Conservation (phyloP, 2,888 invertebrate genomes). For the Allacma fusca region DNA sequence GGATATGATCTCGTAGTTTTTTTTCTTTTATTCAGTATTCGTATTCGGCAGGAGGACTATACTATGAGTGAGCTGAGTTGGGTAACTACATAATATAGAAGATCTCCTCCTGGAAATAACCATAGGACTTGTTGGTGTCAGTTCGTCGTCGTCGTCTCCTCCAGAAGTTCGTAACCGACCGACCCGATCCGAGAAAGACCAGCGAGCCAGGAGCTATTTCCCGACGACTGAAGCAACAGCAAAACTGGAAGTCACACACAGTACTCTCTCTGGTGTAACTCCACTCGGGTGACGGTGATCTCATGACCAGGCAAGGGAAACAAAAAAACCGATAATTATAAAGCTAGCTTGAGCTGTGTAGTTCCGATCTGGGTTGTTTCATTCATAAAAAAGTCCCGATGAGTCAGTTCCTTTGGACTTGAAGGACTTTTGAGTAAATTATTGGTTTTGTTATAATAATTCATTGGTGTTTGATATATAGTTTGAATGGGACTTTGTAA, state of each 20-base stretch:
- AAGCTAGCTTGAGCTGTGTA: not conserved
- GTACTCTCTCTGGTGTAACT: constrained; percentile 28
- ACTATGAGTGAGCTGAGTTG: too few species aligned
- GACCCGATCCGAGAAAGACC: constrained; percentile 26
- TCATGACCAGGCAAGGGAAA: constrained; percentile 34
- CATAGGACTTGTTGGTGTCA: constrained; percentile 16
- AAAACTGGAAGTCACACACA: not conserved
- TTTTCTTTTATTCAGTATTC: too few species aligned
- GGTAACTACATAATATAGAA: too few species aligned
- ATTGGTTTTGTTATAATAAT: too few species aligned
- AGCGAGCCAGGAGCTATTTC: not conserved
- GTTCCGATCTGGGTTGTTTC: not conserved
- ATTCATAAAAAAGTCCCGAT: constrained; percentile 1
- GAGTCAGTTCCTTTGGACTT: not conserved
- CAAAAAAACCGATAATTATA: constrained; percentile 8
- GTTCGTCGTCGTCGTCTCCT: constrained; percentile 21
- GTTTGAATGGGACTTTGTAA: too few species aligned
- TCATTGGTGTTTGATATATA: too few species aligned
- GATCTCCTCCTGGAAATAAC: constrained; percentile 10
- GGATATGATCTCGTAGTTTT: too few species aligned
- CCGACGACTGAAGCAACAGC: constrained; percentile 40
- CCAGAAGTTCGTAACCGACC: constrained; percentile 16
- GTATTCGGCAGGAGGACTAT: too few species aligned
- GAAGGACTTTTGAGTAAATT: too few species aligned
- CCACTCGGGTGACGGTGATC: constrained; percentile 31